phyloP scores from a whole-genome alignment of 2,797 vertebrate species.

The Spinus pinus region DNA sequence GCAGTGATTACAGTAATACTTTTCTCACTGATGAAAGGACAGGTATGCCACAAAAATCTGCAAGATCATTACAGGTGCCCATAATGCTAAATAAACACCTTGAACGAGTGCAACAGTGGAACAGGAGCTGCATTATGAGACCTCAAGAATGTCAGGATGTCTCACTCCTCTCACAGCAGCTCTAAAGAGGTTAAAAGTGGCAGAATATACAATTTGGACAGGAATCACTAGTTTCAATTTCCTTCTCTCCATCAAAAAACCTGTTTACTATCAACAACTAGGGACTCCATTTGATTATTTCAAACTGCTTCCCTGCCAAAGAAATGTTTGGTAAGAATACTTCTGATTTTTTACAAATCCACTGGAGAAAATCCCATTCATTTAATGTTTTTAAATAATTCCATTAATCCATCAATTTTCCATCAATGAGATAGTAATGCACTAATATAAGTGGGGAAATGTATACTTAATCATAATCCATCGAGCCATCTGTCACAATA shows the following conservation, averaged over 20 bases:
- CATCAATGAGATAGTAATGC: neutral
- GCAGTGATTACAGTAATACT: neutral
- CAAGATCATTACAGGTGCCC: neutral
- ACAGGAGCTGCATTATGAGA: neutral
- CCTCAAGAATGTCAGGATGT: rapidly evolving
- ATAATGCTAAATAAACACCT: neutral
- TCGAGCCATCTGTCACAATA: neutral
- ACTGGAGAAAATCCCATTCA: neutral
- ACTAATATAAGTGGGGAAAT: neutral
- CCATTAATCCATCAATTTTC: neutral
- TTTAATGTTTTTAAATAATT: neutral
- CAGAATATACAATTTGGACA: neutral
- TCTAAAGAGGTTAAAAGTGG: neutral
- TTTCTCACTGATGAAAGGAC: neutral
- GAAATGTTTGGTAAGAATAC: neutral
- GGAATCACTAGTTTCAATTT: neutral
- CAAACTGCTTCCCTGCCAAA: neutral
- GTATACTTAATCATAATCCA: neutral
- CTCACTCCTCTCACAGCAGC: neutral
- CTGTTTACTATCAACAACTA: neutral
- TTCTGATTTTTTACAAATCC: neutral
- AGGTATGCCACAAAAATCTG: neutral
- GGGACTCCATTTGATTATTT: neutral
- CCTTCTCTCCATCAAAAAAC: neutral
- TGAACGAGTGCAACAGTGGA: neutral